Evolutionary conservation across 2,113 vertebrate species (phyloP).

Genomic region (Sakesphorus luctuosus): DNA sequence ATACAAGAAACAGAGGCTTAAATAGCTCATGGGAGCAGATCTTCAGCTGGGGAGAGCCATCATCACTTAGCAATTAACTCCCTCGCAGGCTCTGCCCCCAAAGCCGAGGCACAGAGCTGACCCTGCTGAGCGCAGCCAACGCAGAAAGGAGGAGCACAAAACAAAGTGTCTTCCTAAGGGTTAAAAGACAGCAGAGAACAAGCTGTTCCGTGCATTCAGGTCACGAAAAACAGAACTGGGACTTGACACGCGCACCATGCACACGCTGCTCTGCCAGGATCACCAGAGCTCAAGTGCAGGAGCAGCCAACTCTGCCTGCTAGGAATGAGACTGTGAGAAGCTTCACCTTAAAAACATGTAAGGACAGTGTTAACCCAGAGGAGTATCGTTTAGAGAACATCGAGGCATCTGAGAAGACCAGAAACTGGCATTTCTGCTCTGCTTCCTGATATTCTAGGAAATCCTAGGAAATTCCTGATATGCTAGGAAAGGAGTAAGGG

Average conservation of each 20-base stretch:
- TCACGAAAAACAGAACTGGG: conserved; percentile 31
- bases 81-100: neutral
- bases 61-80: conserved; percentile 48
- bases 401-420: neutral
- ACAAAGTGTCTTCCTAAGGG: neutral
- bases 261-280: neutral
- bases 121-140: neutral
- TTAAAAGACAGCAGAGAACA: conserved; percentile 48
- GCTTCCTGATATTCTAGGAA: neutral
- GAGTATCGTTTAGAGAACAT: neutral
- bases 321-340: neutral
- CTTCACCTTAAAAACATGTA: neutral
- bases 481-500: neutral
- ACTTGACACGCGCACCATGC: neutral
- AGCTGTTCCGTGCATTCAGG: conserved; percentile 27
- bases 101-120: neutral
- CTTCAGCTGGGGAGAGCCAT: conserved; percentile 44
- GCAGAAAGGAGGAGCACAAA: neutral
- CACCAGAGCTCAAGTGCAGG: neutral
- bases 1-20: conserved; percentile 56
- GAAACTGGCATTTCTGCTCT: neutral
- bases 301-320: neutral
- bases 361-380: neutral
- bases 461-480: too few species aligned
- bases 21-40: conserved; percentile 49